These are phyloP conservation scores for Melanotaenia boesemani DNA, from an alignment of 2,797 vertebrate species.

Conservation along the genomic window DNA sequence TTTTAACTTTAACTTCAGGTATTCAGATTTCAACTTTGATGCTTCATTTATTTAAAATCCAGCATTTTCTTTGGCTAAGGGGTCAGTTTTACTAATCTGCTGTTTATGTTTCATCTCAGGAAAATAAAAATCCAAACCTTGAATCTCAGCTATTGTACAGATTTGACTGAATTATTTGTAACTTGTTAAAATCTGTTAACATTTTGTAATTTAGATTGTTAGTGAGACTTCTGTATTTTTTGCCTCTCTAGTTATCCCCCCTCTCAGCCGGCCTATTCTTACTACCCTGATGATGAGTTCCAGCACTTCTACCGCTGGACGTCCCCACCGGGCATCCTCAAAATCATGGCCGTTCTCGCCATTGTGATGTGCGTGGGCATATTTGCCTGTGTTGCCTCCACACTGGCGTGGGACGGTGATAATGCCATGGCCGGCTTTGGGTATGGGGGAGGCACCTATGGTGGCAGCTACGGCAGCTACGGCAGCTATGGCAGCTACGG, in stretches of 20 bases:
- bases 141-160: too few species aligned
- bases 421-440: constrained; percentile 63
- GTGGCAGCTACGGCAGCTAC: constrained; percentile 22
- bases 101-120: too few species aligned
- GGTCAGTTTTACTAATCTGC: too few species aligned
- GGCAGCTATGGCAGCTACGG: constrained; percentile 22
- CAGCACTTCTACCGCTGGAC: constrained; percentile 92
- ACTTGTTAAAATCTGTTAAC: too few species aligned
- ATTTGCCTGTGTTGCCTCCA: constrained; percentile 93
- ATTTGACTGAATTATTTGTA: too few species aligned
- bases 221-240: not conserved
- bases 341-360: constrained; percentile 86
- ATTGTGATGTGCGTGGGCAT: constrained; percentile 88
- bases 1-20: too few species aligned
- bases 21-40: too few species aligned
- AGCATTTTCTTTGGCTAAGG: too few species aligned
- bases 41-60: too few species aligned
- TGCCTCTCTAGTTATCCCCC: constrained; percentile 51
- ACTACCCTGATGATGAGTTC: constrained; percentile 91
- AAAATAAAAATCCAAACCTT: too few species aligned
- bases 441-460: constrained; percentile 47
- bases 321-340: constrained; percentile 91
- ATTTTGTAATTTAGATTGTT: too few species aligned
- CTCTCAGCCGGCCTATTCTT: constrained; percentile 88
- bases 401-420: constrained; percentile 88